Percentiles rank a stretch among this genome's conserved stretches.
Evolutionary conservation across 2,113 vertebrate genomes (phyloP).

Genomic region (Marcusenius ussheri): DNA sequence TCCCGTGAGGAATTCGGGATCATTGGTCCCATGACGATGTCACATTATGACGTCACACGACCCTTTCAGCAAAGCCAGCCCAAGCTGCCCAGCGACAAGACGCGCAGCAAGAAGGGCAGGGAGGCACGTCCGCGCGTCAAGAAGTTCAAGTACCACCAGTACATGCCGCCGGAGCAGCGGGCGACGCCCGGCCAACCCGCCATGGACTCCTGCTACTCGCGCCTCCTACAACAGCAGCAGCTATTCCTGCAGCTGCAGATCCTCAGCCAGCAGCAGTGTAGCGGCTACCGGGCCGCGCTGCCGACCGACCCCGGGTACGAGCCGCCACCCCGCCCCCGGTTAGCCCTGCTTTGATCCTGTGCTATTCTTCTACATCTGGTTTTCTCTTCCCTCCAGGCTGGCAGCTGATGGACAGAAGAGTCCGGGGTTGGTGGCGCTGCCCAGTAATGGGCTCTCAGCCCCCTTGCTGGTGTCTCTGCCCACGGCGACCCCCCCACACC

Average conservation of each 20-base stretch:
- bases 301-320: constrained; percentile 75
- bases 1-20: background rate
- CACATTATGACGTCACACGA: background rate
- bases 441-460: constrained; percentile 44
- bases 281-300: constrained; percentile 79
- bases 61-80: constrained; percentile 65
- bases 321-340: background rate
- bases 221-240: constrained; percentile 74
- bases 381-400: constrained; percentile 48
- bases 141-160: constrained; percentile 77
- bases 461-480: constrained; percentile 15
- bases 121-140: constrained; percentile 71
- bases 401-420: constrained; percentile 60
- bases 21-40: background rate
- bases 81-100: constrained; percentile 66
- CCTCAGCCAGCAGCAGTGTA: constrained; percentile 76
- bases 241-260: constrained; percentile 74
- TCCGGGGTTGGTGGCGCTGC: constrained; percentile 37
- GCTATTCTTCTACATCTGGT: constrained; percentile 26
- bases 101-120: constrained; percentile 71
- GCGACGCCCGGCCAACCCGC: constrained; percentile 64
- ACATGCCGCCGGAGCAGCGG: constrained; percentile 76
- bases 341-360: constrained; percentile 12
- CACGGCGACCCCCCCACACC: constrained; percentile 40
- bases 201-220: constrained; percentile 76